Base-by-base conservation (phyloP, 1,140 invertebrate genomes). In the Drosophila erecta region DNA sequence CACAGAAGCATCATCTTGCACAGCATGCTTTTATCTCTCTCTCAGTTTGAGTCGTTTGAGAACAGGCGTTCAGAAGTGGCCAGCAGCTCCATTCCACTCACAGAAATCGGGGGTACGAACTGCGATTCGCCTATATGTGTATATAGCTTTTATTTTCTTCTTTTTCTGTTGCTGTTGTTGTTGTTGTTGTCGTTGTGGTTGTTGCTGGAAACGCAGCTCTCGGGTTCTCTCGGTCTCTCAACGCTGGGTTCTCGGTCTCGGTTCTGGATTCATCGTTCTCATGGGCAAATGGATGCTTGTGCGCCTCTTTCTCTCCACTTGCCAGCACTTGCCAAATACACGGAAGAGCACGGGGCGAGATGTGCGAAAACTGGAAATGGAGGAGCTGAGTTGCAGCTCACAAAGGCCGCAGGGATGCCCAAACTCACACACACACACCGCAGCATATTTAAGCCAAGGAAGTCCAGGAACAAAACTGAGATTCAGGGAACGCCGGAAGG, bases 11-110 rank as follows among this genome's bases (percentile, higher is more conserved):
- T 89, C 84, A 89, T 77, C 84, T 87, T 83, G 79, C 83, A 76
- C 79, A 83, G 81, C 80, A 90, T 89, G 84, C 84, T 89, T 89
- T 89, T 89, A 89, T 89, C 84, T 89, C 84, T 89, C 84, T 89
- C 84, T 89, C 84, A 89, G 84, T 89, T 89, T 89, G 84, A 89
- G 84, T 89, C 84, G 85, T 89, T 89, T 89, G 57, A 58, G 69
- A 89, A 89, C 84, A 89, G 84, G 84, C 84, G 84, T 78, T 77
- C 84, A 89, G 84, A 55, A 90, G 73, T n/a, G 76, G 44, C 35
- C 20, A 56, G 64, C 65, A 71, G 53, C 69, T 62, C 75, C 75
- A 71, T 79, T 80, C 78, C 79, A 89, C 84, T 80, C 83, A 77
- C 64, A 61, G 37, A 40, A 71, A 46, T 44, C 37, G 67, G 51